Base-by-base conservation (phyloP, 2,113 vertebrate genomes). In the Bubalus kerabau region DNA sequence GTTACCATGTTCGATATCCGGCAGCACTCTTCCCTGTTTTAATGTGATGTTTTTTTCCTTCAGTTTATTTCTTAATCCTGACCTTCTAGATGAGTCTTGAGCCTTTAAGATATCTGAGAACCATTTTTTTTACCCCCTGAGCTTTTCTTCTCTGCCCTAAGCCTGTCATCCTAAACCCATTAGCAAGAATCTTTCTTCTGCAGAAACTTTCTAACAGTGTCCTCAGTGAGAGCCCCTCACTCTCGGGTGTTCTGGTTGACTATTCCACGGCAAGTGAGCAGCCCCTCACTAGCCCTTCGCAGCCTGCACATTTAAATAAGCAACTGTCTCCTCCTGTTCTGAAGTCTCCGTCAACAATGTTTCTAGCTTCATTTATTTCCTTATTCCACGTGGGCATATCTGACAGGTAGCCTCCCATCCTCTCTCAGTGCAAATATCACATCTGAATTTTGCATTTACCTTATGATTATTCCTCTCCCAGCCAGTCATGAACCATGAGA, bases 381-480 rank as follows among this genome's bases (percentile, higher is more conserved):
- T 13, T 15, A 26, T 36, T 94, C 84, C 74, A 46, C 13, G 0
- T 36, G 46, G 56, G 40, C 56, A 10, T 26, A 83, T 40, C 91
- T 87, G 59, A 80, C 78, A 87, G 81, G 19, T 48, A 94, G 59
- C 74, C 67, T 80, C 50, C 87, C 83, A 10, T 67, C 89, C 83
- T 93, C 57, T 67, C 17, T 85, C n/a, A 60, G 16, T 71, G 78
- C 56, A 93, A 94, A 94, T 88, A 93, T 74, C 95, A 36, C 24
- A 74, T 87, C 87, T 89, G 36, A 91, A 50, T 74, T 91, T 89
- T 89, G 17, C 78, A 52, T 87, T 96, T 94, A 90, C 90, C 46
- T 91, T 78, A 12, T 32, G 64, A 90, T 92, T 40, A 90, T 93
- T 88, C 82, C 85, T 97, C 16, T 36, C 40, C 46, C 46, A 86